phyloP scores from a whole-genome alignment of 2,113 vertebrate species.

The Henicopernis longicauda region DNA sequence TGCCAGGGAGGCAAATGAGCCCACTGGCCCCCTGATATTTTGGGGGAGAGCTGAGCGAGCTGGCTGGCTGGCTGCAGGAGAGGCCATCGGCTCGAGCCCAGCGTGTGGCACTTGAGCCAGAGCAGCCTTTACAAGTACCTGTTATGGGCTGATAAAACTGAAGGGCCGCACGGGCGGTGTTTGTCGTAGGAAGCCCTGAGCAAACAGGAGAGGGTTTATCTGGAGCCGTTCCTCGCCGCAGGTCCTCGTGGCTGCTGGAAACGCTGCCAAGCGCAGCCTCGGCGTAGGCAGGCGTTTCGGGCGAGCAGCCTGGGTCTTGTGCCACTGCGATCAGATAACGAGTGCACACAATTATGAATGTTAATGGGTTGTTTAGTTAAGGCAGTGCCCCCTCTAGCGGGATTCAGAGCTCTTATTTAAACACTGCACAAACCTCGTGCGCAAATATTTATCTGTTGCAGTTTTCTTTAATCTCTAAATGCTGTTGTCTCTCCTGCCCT shows the following conservation, averaged over 20 bases:
- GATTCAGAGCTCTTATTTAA: not conserved
- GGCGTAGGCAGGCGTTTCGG: accelerated
- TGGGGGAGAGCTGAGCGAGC: not conserved
- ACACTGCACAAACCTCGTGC: not conserved
- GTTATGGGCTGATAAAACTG: accelerated
- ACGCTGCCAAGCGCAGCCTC: not conserved
- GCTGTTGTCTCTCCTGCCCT: not conserved
- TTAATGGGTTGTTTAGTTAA: not conserved
- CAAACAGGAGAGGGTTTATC: not conserved
- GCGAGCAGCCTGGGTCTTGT: not conserved
- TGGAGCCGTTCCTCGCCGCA: not conserved
- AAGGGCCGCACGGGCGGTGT: not conserved
- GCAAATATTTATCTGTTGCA: not conserved
- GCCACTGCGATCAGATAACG: accelerated
- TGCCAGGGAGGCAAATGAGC: accelerated
- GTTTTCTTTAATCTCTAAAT: not conserved
- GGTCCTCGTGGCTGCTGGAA: not conserved
- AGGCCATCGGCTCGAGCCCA: not conserved
- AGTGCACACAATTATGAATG: accelerated
- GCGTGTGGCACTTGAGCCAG: not conserved
- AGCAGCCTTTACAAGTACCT: accelerated
- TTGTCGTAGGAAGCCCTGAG: not conserved
- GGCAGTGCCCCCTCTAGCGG: not conserved
- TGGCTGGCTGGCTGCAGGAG: too few species aligned
- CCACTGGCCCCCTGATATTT: accelerated